Percentiles rank a stretch among this genome's conserved stretches.
phyloP scores from a whole-genome alignment of 1,140 invertebrate genomes.

The Palaemon carinicauda region DNA sequence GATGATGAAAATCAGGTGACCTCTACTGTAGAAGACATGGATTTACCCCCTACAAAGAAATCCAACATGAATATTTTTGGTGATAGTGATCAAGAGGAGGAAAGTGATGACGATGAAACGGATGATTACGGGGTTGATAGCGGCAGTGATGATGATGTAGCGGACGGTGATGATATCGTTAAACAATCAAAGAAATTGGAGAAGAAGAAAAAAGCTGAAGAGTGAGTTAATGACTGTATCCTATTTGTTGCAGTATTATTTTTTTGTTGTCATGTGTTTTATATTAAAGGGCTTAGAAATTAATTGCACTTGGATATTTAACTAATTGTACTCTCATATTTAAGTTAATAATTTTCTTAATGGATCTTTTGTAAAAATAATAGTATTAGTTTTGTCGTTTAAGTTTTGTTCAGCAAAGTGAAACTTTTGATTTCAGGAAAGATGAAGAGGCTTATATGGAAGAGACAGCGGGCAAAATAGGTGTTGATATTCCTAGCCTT shows the following conservation, averaged over 20 bases:
- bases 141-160: constrained; percentile 72
- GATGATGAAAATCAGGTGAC: constrained; percentile 17
- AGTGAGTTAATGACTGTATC: no score
- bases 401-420: no score
- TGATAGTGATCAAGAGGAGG: constrained; percentile 72
- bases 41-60: constrained; percentile 65
- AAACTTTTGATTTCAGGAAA: constrained; percentile 3
- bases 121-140: constrained; percentile 64
- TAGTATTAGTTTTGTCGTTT: no score
- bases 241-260: no score
- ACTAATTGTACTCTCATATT: no score
- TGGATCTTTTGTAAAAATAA: no score
- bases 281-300: constrained; percentile 71
- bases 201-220: constrained; percentile 75
- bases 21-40: constrained; percentile 22
- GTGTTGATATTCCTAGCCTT: constrained; percentile 78
- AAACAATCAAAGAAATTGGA: constrained; percentile 75
- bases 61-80: constrained; percentile 64
- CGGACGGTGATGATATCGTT: constrained; percentile 87
- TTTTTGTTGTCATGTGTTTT: constrained; percentile 69
- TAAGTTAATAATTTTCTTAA: no score
- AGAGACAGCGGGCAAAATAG: constrained; percentile 77
- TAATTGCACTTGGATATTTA: no score
- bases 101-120: constrained; percentile 62
- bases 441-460: constrained; percentile 62